Evolutionary conservation across 2,797 vertebrate genomes (phyloP).

Genomic region (Chloroceryle amazona): DNA sequence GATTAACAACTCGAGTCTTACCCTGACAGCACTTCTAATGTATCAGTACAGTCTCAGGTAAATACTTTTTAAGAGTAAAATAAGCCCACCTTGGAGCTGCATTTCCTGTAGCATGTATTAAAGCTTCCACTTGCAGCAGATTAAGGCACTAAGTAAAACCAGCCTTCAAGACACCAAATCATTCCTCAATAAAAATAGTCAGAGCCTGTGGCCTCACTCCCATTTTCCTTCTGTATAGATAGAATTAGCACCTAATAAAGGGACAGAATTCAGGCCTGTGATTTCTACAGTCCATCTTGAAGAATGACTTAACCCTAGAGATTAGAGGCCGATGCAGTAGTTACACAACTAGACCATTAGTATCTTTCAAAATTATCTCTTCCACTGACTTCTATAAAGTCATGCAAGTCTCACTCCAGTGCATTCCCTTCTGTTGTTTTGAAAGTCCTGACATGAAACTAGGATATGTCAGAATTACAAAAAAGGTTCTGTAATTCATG

Average conservation of each 20-base stretch:
- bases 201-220: background rate
- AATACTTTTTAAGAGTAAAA: background rate
- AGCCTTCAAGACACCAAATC: background rate
- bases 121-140: background rate
- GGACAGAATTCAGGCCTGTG: background rate
- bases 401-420: background rate
- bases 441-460: background rate
- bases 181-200: background rate
- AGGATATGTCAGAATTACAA: background rate
- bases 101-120: background rate
- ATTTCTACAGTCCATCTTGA: background rate
- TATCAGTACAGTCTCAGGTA: background rate
- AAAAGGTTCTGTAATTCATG: background rate
- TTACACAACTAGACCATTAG: background rate
- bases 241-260: background rate
- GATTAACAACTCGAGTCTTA: background rate
- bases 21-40: background rate
- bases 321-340: background rate
- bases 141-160: background rate
- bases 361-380: background rate
- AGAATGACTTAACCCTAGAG: background rate
- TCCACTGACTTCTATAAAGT: background rate
- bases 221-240: background rate
- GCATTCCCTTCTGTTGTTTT: background rate
- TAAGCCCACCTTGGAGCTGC: background rate